phyloP scores from a whole-genome alignment of 2,113 vertebrate genomes.

The Bagarius yarrelli region DNA sequence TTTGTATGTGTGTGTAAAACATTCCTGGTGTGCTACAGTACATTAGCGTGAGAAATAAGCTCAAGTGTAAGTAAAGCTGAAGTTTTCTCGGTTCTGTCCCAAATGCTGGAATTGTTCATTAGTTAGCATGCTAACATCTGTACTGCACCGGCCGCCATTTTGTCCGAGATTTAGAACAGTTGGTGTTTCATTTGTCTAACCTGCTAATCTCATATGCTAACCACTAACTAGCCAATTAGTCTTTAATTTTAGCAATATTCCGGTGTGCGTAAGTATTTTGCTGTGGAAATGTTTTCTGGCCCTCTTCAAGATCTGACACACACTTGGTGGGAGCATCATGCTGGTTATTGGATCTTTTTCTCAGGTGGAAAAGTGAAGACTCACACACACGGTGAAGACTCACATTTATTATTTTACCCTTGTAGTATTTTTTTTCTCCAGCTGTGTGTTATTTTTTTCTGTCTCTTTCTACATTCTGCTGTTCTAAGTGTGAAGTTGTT shows the following conservation, averaged over 20 bases:
- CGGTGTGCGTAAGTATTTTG: not conserved
- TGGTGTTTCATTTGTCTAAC: not conserved
- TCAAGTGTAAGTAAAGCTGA: slow-evolving; percentile 27
- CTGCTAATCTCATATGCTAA: not conserved
- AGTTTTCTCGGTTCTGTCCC: not conserved
- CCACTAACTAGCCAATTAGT: not conserved
- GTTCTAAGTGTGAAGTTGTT: not conserved
- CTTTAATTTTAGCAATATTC: not conserved
- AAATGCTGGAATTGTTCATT: not conserved
- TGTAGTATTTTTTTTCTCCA: not conserved
- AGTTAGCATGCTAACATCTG: not conserved
- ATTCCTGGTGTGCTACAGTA: slow-evolving; percentile 41
- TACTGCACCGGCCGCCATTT: not conserved
- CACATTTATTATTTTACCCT: too few relatives aligned
- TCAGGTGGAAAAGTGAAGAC: not conserved
- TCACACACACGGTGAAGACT: too few relatives aligned
- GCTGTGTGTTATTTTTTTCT: not conserved
- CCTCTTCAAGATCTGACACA: too few relatives aligned
- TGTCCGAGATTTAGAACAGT: not conserved
- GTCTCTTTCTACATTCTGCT: not conserved
- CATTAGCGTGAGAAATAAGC: slow-evolving; percentile 29
- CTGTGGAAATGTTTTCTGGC: not conserved
- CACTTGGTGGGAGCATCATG: not conserved
- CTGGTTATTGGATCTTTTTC: not conserved
- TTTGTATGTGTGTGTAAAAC: slow-evolving; percentile 29